Evolutionary conservation across 1,140 invertebrate species (phyloP).

Genomic region (Belonocnema kinseyi): DNA sequence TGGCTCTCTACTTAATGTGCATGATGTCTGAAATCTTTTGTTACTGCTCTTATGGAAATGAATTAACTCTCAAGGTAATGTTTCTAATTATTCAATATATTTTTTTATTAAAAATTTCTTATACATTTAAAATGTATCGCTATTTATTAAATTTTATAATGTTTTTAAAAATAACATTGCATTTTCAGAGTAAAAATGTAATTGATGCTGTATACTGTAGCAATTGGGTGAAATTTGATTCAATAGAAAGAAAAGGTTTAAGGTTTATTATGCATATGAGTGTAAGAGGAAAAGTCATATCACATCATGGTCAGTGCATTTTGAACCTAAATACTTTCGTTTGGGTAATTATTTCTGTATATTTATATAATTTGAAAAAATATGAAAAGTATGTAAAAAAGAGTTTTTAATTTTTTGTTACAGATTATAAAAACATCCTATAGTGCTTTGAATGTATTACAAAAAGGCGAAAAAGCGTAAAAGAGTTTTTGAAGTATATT

Average conservation of each 20-base stretch:
- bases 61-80: slow-evolving; percentile 54
- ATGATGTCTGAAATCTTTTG: slow-evolving; percentile 63
- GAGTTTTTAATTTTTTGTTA: slow-evolving; percentile 37
- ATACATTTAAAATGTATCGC: background rate
- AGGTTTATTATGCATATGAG: slow-evolving; percentile 40
- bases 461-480: slow-evolving; percentile 32
- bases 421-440: slow-evolving; percentile 60
- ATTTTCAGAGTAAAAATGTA: slow-evolving; percentile 38
- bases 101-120: background rate
- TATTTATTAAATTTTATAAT: background rate
- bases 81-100: background rate
- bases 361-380: slow-evolving; percentile 34
- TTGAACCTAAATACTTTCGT: slow-evolving; percentile 56
- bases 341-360: slow-evolving; percentile 47
- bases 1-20: slow-evolving; percentile 49
- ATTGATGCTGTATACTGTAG: slow-evolving; percentile 26
- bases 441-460: slow-evolving; percentile 57
- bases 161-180: slow-evolving; percentile 28
- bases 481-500: background rate
- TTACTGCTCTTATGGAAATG: slow-evolving; percentile 61
- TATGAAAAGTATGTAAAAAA: background rate
- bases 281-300: slow-evolving; percentile 50
- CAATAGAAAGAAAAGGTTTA: background rate
- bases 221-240: slow-evolving; percentile 27
- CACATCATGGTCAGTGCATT: slow-evolving; percentile 52